Evolutionary conservation across 1,140 invertebrate genomes (phyloP), one percentile per base, ranked within the genome.

Genomic region (Aphaenogaster ashmeadi): DNA sequence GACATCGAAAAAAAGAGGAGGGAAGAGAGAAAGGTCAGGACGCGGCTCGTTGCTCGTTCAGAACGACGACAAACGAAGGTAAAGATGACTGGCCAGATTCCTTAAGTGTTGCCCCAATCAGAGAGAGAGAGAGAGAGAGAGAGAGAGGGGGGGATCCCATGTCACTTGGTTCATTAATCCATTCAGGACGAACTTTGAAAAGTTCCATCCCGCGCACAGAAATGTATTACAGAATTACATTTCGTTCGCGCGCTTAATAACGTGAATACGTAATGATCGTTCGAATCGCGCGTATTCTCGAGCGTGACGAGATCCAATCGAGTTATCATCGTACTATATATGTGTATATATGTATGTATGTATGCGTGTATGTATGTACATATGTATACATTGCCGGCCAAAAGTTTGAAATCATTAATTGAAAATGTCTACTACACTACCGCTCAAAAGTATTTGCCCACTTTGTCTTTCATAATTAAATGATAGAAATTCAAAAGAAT

Each of bases 121-220:
- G 91, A n/a, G 9, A 60, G 54, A 58, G 41, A 47, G 13, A 44
- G 41, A 47, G 41, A 41, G 38, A 47, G 66, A 50, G 66, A 69
- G n/a, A 44, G 66, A 8, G 9, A 50, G 27, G 41, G 41, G 7
- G 7, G 7, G 66, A 94, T 94, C 92, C 92, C 92, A 91, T 93
- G 93, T 94, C 93, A 94, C 91, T 93, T 90, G 93, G 91, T 94
- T 93, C 94, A 93, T 94, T 93, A 93, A 94, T 91, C 92, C 91
- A 88, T 92, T 90, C 89, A 87, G 80, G 52, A 66, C 50, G 89
- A 58, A 83, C 72, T 86, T 54, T 71, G 83, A 88, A 87, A 84
- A 79, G 87, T 91, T 74, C 84, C 78, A 36, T 91, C 74, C 83
- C 71, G 83, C 86, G 62, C 79, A 27, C 27, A 27, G 27, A 27